phyloP scores from a whole-genome alignment of 2,888 invertebrate species.

The Drosophila pseudotakahashii region DNA sequence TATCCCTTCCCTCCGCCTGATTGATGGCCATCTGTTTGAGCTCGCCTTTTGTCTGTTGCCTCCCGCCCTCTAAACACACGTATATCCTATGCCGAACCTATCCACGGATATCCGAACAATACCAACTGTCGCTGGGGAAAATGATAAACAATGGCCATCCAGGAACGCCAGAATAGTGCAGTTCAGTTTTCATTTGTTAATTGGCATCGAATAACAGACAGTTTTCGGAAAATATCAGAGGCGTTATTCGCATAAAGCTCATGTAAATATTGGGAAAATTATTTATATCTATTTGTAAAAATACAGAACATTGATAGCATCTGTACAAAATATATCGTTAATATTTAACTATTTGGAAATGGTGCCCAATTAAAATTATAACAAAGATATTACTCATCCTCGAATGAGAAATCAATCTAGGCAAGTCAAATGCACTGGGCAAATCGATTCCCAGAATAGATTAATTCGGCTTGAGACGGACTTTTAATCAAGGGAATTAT shows the following conservation, averaged over 20 bases:
- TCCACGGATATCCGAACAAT: conserved; percentile 46
- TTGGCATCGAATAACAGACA: conserved; percentile 53
- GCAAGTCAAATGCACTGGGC: neutral
- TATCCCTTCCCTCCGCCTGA: conserved; percentile 46
- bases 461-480: conserved; percentile 8
- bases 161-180: conserved; percentile 19
- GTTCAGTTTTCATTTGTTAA: conserved; percentile 72
- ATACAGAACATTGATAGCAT: too few relatives aligned
- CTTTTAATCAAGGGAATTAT: conserved; percentile 38
- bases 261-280: neutral
- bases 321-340: too few relatives aligned
- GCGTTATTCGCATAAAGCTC: neutral
- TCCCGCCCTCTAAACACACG: neutral
- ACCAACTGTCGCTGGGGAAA: conserved; percentile 48
- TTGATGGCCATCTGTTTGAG: conserved; percentile 61
- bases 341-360: too few relatives aligned
- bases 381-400: neutral
- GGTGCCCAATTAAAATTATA: neutral
- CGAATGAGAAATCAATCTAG: neutral
- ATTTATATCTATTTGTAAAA: neutral
- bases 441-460: conserved; percentile 11
- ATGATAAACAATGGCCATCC: conserved; percentile 54
- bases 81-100: conserved; percentile 14
- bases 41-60: conserved; percentile 55
- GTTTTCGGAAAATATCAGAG: conserved; percentile 3